Evolutionary conservation across 1,140 invertebrate genomes (phyloP).

Genomic region (Aphidius ervi): DNA sequence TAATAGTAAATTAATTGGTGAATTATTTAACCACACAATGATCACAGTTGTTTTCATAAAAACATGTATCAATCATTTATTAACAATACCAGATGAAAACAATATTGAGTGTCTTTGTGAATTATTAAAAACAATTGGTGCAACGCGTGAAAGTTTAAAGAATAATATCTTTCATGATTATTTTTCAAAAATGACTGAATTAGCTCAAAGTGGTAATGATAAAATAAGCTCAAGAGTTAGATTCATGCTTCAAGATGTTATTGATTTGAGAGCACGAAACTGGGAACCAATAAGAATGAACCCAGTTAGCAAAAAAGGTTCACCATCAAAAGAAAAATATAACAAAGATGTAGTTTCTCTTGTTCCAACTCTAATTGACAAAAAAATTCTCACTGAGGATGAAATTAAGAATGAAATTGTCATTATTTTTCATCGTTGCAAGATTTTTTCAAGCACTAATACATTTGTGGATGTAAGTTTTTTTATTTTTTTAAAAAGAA

Average conservation of each 20-base stretch:
- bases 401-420: background rate
- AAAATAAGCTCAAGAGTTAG: constrained; percentile 73
- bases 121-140: constrained; percentile 84
- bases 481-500: no score
- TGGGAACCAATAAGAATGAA: constrained; percentile 94
- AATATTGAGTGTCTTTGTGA: constrained; percentile 90
- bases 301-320: constrained; percentile 64
- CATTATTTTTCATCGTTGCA: no score
- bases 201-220: constrained; percentile 48
- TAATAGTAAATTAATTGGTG: constrained; percentile 83
- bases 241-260: constrained; percentile 95
- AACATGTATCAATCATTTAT: constrained; percentile 74
- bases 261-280: constrained; percentile 77
- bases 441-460: no score
- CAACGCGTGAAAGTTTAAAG: constrained; percentile 68
- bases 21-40: constrained; percentile 90
- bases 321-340: constrained; percentile 33
- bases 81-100: constrained; percentile 80
- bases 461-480: no score
- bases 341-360: background rate
- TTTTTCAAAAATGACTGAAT: constrained; percentile 67
- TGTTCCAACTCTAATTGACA: background rate
- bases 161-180: constrained; percentile 37
- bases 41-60: constrained; percentile 73
- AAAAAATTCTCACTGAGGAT: no score